phyloP scores from a whole-genome alignment of 2,113 vertebrate genomes.

The Zootoca vivipara region DNA sequence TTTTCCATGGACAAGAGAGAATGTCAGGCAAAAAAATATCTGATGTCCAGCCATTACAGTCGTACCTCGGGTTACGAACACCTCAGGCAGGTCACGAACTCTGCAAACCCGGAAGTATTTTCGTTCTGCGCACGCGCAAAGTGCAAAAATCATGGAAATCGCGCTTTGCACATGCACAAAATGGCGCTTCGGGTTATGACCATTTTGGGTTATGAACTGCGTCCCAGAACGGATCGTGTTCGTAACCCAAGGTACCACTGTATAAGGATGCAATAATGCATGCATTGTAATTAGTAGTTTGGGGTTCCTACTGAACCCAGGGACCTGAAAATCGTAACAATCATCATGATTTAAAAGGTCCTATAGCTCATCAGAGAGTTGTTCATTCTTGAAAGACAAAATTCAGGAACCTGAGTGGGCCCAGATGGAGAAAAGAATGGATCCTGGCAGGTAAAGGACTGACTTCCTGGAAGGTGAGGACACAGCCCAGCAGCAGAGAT shows the following conservation, averaged over 20 bases:
- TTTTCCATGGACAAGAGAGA: neutral
- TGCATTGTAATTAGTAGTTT: neutral
- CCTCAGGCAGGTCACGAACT: too few species aligned
- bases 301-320: neutral
- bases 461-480: neutral
- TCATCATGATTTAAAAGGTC: neutral
- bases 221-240: too few species aligned
- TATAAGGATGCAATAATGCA: neutral
- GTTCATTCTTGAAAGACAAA: neutral
- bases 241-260: too few species aligned
- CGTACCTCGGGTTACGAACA: too few species aligned
- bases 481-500: neutral
- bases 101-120: too few species aligned
- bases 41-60: neutral
- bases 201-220: too few species aligned
- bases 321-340: neutral
- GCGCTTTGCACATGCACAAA: too few species aligned
- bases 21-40: fast-evolving
- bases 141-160: too few species aligned
- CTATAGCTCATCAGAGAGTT: neutral
- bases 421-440: neutral
- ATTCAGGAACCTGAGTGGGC: neutral
- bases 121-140: too few species aligned
- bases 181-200: too few species aligned
- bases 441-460: neutral